Percentiles rank a stretch among this genome's conserved stretches.
Evolutionary conservation across 2,113 vertebrate genomes (phyloP).

Genomic region (Boleophthalmus pectinirostris): DNA sequence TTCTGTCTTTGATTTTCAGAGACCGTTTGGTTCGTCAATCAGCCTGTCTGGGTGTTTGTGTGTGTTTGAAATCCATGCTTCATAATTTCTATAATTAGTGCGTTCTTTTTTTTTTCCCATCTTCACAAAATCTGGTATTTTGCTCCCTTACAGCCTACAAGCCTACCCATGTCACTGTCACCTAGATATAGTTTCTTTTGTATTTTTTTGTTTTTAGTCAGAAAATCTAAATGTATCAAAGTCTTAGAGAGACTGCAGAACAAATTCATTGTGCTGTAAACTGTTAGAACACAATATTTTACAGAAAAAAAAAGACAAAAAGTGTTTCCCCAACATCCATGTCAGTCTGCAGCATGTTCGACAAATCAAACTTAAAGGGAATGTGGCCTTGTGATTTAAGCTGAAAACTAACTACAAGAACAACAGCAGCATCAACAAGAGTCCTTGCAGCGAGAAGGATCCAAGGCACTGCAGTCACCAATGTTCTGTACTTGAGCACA

Average conservation of each 20-base stretch:
- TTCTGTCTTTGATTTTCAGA: conserved; percentile 76
- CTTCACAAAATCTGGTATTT: conserved; percentile 63
- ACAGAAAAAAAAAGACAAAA: background rate
- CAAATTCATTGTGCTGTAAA: conserved; percentile 48
- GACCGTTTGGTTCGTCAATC: conserved; percentile 79
- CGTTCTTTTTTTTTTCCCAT: conserved; percentile 52
- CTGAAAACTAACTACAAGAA: conserved; percentile 41
- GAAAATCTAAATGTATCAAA: conserved; percentile 47
- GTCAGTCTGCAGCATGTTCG: conserved; percentile 70
- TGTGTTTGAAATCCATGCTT: conserved; percentile 70
- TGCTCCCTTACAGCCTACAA: conserved; percentile 27
- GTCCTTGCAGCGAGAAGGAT: conserved; percentile 56
- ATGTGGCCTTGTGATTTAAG: conserved; percentile 52
- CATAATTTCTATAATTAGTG: conserved; percentile 77
- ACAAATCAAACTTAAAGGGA: conserved; percentile 74
- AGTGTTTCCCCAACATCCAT: conserved; percentile 68
- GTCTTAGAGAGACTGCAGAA: conserved; percentile 53
- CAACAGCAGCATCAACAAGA: conserved; percentile 49
- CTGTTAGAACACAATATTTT: conserved; percentile 34
- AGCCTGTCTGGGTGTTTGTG: conserved; percentile 63
- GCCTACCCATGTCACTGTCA: background rate
- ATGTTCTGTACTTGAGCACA: conserved; percentile 75
- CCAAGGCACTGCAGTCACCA: conserved; percentile 58
- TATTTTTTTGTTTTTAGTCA: conserved; percentile 5
- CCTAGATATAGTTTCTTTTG: background rate